phyloP scores from a whole-genome alignment of 2,113 vertebrate species.

The Myrmecophaga tridactyla region DNA sequence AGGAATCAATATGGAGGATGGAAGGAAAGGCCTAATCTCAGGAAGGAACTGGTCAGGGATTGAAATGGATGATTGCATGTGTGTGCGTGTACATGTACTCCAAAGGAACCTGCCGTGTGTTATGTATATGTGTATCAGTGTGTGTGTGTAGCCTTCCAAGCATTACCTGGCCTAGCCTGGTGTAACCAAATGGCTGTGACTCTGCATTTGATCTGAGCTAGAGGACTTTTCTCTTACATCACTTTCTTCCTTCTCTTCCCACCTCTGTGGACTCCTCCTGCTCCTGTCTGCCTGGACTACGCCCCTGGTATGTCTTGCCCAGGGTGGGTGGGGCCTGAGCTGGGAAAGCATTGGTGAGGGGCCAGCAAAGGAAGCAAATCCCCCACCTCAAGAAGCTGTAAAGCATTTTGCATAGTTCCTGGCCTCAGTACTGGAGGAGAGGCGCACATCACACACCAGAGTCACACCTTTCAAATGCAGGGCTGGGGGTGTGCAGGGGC shows the following conservation, averaged over 20 bases:
- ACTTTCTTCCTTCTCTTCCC: neutral
- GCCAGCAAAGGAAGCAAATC: neutral
- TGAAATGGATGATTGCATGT: neutral
- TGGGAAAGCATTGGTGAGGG: neutral
- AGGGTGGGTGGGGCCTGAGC: neutral
- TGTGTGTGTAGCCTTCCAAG: neutral
- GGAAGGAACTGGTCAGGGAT: neutral
- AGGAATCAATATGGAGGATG: neutral
- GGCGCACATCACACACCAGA: neutral
- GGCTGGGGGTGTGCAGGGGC: neutral
- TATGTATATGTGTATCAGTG: neutral
- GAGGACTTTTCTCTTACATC: neutral
- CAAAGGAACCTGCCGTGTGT: neutral
- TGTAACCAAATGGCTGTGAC: neutral
- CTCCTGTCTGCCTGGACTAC: neutral
- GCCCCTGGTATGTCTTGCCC: constrained; percentile 53
- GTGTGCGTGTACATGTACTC: too few species aligned
- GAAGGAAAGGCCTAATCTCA: neutral
- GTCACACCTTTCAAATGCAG: neutral
- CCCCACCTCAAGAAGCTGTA: neutral
- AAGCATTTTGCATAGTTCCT: neutral
- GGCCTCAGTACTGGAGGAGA: neutral
- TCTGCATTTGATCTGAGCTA: neutral
- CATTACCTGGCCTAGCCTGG: neutral
- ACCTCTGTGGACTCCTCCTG: neutral